A percentile compares a stretch with the other conserved stretches of the same genome.
Evolutionary conservation across 2,113 vertebrate species (phyloP).

Genomic region (Mixornis gularis): DNA sequence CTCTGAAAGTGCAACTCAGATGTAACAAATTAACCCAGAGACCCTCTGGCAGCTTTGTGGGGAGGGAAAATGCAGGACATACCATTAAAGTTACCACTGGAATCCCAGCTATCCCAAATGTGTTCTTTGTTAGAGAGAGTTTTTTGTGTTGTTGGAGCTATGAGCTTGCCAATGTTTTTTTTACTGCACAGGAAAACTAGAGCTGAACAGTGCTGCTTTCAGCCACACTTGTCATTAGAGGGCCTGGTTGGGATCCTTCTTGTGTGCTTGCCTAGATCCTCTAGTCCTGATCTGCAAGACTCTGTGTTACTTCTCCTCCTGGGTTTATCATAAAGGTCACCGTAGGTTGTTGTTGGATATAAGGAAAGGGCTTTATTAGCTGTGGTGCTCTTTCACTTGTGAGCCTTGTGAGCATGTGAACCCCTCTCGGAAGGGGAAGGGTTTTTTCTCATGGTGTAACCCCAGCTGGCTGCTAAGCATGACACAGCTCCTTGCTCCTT

Average conservation of each 20-base stretch:
- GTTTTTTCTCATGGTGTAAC: background rate
- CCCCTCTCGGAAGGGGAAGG: background rate
- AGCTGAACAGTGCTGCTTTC: background rate
- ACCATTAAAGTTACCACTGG: conserved; percentile 1
- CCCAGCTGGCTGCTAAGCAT: background rate
- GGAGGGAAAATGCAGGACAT: background rate
- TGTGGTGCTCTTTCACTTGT: background rate
- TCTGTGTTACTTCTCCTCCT: background rate
- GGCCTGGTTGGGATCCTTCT: background rate
- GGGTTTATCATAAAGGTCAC: background rate
- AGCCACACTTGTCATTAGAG: background rate
- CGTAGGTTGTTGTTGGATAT: background rate
- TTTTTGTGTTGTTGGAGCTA: background rate
- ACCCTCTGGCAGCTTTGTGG: background rate
- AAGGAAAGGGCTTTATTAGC: background rate
- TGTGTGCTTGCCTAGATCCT: background rate
- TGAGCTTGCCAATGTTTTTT: background rate
- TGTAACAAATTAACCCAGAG: background rate
- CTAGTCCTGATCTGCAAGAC: background rate
- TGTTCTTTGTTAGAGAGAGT: background rate
- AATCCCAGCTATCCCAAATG: conserved; percentile 8
- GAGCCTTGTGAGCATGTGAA: background rate
- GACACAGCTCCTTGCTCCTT: background rate
- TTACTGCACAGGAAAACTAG: background rate
- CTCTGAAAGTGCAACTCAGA: background rate